Conservation (phyloP, 2,113 vertebrate genomes). For the Heterotis niloticus region DNA sequence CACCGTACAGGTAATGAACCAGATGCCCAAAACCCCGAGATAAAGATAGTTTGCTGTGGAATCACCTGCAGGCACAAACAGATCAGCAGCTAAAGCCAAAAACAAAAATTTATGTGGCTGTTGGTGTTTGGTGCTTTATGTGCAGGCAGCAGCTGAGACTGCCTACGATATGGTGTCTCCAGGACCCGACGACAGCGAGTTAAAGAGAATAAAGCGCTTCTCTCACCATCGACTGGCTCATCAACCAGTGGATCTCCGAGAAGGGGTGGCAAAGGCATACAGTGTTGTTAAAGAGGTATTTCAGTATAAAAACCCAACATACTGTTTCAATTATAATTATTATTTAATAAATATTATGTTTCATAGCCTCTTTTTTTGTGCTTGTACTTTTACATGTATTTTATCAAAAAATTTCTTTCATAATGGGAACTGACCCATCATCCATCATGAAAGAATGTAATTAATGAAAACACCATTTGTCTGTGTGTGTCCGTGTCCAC, state of each 20-base stretch:
- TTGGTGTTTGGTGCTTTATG: neutral
- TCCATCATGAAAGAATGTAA: neutral
- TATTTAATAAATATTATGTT: too few species aligned
- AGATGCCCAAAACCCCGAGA: neutral
- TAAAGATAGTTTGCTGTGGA: neutral
- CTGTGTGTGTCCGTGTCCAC: constrained; percentile 9
- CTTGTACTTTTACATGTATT: too few species aligned
- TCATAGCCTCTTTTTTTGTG: too few species aligned
- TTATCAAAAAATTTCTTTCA: too few species aligned
- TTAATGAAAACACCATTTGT: neutral
- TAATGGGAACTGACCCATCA: too few species aligned
- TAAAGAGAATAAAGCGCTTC: constrained; percentile 77
- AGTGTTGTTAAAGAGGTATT: constrained; percentile 92
- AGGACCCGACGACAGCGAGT: constrained; percentile 76
- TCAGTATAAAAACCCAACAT: neutral
- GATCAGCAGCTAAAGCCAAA: too few species aligned
- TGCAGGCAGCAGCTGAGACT: constrained; percentile 90
- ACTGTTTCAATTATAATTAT: too few species aligned
- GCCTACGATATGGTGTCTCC: constrained; percentile 98
- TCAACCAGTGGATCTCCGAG: constrained; percentile 90
- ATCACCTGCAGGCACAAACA: neutral
- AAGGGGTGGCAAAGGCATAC: constrained; percentile 96
- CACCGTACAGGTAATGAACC: constrained; percentile 81
- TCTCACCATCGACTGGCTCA: constrained; percentile 83
- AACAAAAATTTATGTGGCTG: neutral